Evolutionary conservation across 2,797 vertebrate species (phyloP), one percentile per base, ranked within the genome.

Genomic region (Meriones psammophilus): DNA sequence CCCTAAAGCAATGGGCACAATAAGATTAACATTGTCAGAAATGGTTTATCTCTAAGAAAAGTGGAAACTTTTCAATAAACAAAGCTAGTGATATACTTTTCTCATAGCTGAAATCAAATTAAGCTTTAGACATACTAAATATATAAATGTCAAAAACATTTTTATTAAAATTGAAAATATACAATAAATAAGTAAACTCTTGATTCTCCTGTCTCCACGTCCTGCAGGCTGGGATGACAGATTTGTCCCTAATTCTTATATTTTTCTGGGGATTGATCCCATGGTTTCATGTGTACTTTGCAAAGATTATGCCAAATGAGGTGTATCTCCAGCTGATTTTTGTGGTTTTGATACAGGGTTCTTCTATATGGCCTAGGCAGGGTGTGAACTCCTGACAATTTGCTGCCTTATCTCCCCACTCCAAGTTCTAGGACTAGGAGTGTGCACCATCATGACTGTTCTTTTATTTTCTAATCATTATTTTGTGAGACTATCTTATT

Each of bases 121-220:
- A 86, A 88, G 60, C 56, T 88, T 14, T 85, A 87, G 20, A 50
- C 20, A 24, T 4, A 36, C 69, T 76, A 73, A 83, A 69, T 1
- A 60, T 22, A 62, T 81, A 42, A 89, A 92, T 77, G n/a, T 66
- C 69, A 95, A 77, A 92, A 89, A 87, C 78, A 46, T 33, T 54
- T 60, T 18, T 30, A 28, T 39, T 42, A 60, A 66, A 28, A 58
- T 64, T 50, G 46, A 62, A 15, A 56, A 54, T 50, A 58, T 33
- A 3, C 56, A 86, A 24, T 42, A 42, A 4, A 42, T 42, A 42
- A 42, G 42, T 42, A 42, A 64, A 64, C 28, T 83, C 3, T 12
- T 83, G 58, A 26, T n/a, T 13, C 24, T 39, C 20, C n/a, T 81
- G 33, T 42, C 42, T 42, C 42, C 42, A 42, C 5, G 42, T 42